Evolutionary conservation across 2,797 vertebrate species (phyloP).

Genomic region (Tadarida brasiliensis): DNA sequence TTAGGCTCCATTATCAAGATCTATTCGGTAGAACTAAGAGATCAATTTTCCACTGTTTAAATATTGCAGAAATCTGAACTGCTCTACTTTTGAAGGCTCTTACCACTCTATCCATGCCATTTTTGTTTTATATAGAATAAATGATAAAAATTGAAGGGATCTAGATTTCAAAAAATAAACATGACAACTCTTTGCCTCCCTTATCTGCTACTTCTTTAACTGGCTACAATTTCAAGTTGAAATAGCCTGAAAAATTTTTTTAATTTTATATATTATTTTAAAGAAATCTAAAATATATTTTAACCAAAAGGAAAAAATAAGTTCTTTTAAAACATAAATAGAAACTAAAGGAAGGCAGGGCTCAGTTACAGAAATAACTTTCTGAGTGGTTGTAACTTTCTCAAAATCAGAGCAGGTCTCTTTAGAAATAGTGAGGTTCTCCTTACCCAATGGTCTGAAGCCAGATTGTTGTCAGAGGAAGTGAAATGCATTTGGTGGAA

Average conservation of each 20-base stretch:
- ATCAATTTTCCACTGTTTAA: background rate
- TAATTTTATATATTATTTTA: background rate
- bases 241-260: background rate
- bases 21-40: background rate
- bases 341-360: background rate
- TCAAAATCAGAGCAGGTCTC: background rate
- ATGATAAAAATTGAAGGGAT: background rate
- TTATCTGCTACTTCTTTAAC: background rate
- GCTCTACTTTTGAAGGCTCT: background rate
- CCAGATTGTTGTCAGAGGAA: background rate
- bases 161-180: background rate
- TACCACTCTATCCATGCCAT: background rate
- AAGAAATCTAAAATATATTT: background rate
- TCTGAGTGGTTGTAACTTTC: background rate
- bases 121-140: background rate
- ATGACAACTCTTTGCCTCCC: background rate
- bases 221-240: background rate
- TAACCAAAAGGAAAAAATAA: background rate
- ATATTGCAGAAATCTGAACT: background rate
- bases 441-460: background rate
- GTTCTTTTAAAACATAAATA: background rate
- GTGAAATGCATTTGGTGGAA: accelerated
- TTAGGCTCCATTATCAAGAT: background rate
- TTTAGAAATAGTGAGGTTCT: background rate
- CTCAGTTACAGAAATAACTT: background rate